Percentiles rank a stretch among this genome's conserved stretches.
phyloP scores from a whole-genome alignment of 2,888 invertebrate genomes.

The Thymelicus sylvestris region DNA sequence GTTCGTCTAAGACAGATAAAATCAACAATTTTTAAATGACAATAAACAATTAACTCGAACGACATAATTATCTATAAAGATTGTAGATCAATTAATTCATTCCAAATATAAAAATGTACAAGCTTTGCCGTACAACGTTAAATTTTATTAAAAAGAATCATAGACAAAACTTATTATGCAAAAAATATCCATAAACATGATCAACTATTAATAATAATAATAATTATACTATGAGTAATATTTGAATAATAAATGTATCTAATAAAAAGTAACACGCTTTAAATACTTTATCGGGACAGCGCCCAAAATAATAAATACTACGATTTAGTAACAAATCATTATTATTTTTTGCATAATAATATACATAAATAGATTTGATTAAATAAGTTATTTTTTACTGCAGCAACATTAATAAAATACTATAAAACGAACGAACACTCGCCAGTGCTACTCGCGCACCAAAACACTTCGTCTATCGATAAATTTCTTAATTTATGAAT shows the following conservation, averaged over 20 bases:
- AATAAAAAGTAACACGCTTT: slow-evolving; percentile 30
- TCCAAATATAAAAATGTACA: slow-evolving; percentile 16
- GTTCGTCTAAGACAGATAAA: slow-evolving; percentile 28
- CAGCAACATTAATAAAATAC: slow-evolving; percentile 52
- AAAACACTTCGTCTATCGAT: slow-evolving; percentile 49
- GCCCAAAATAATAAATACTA: slow-evolving; percentile 32
- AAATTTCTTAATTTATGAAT: slow-evolving; percentile 58
- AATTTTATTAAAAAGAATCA: neutral
- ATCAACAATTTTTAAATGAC: slow-evolving; percentile 24
- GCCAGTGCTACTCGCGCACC: slow-evolving; percentile 66
- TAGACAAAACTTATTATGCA: neutral
- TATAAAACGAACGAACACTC: slow-evolving; percentile 46
- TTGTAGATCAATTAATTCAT: neutral
- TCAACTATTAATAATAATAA: slow-evolving; percentile 23
- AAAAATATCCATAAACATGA: slow-evolving; percentile 15
- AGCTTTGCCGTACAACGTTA: slow-evolving; percentile 22
- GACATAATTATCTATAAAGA: slow-evolving; percentile 4
- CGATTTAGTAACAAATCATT: slow-evolving; percentile 24
- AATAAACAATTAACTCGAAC: slow-evolving; percentile 20
- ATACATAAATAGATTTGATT: slow-evolving; percentile 29
- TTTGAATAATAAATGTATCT: slow-evolving; percentile 27
- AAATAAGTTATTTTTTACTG: slow-evolving; percentile 46
- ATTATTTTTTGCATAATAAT: slow-evolving; percentile 20
- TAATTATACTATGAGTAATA: slow-evolving; percentile 21
- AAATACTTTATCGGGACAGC: slow-evolving; percentile 28